Percentiles rank a stretch among this genome's conserved stretches.
Evolutionary conservation across 1,140 invertebrate genomes (phyloP).

Genomic region (Neotoxoptera formosana): DNA sequence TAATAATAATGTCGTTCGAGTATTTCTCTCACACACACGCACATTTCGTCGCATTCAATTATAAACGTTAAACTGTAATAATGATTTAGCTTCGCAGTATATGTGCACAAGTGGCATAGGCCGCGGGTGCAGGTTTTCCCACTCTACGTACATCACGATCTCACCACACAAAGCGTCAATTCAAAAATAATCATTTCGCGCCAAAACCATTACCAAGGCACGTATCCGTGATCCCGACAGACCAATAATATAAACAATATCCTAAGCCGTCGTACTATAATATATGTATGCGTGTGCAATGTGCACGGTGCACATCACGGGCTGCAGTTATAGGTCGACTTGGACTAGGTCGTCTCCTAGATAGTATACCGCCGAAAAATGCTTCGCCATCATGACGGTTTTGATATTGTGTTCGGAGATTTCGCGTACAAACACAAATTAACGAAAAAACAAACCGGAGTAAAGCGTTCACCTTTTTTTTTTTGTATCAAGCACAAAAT

Average conservation of each 20-base stretch:
- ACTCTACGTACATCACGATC: neutral
- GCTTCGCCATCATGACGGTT: neutral
- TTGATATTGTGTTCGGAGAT: neutral
- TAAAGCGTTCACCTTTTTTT: too few species aligned
- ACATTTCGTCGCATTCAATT: neutral
- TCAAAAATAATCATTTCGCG: constrained; percentile 43
- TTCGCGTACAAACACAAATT: neutral
- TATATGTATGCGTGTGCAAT: neutral
- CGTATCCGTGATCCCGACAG: constrained; percentile 14
- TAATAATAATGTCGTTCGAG: neutral
- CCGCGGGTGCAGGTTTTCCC: neutral
- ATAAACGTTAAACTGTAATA: constrained; percentile 12
- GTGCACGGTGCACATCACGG: neutral
- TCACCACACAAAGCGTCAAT: neutral
- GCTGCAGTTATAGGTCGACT: neutral
- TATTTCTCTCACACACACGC: neutral
- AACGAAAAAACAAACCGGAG: neutral
- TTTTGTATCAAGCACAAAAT: too few species aligned
- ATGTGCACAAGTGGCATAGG: neutral
- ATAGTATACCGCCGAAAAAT: neutral
- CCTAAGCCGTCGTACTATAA: neutral
- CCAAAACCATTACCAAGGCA: neutral
- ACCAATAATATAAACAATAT: constrained; percentile 22
- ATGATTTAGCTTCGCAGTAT: neutral
- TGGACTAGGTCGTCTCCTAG: neutral